Evolutionary conservation across 2,797 vertebrate species (phyloP).

Genomic region (Iguana delicatissima): DNA sequence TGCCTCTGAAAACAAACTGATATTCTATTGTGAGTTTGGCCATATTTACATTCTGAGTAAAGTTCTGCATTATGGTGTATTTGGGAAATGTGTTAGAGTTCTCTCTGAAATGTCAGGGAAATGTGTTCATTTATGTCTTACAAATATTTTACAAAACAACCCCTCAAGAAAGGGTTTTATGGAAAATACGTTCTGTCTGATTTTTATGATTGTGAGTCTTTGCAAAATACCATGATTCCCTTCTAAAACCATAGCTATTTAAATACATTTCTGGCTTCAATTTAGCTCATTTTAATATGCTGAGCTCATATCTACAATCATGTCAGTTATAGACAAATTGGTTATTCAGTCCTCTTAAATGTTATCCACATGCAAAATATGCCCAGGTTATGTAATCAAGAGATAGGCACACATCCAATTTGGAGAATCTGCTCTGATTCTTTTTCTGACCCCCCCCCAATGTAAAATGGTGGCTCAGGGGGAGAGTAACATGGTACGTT

Average conservation of each 20-base stretch:
- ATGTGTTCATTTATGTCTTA: too few relatives aligned
- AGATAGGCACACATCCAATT: background rate
- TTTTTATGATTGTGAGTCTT: constrained; percentile 2
- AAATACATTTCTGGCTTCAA: background rate
- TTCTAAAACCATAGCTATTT: background rate
- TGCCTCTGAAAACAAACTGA: too few relatives aligned
- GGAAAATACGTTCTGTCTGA: background rate
- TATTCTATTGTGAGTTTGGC: constrained; percentile 4
- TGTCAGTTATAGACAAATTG: background rate
- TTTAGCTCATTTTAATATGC: background rate
- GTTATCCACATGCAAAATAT: background rate
- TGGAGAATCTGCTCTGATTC: background rate
- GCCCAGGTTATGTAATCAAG: background rate
- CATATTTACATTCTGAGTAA: constrained; percentile 8
- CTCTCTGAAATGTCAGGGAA: constrained; percentile 11
- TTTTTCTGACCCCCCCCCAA: background rate
- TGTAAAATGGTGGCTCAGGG: background rate
- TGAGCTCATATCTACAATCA: background rate
- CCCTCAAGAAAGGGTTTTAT: too few relatives aligned
- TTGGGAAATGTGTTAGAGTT: background rate
- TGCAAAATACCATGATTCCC: background rate
- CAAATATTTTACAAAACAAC: background rate
- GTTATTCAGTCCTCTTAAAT: background rate
- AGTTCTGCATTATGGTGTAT: constrained; percentile 7
- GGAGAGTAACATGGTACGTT: background rate